phyloP scores from a whole-genome alignment of 2,888 invertebrate genomes.

The Epinotia demarniana region DNA sequence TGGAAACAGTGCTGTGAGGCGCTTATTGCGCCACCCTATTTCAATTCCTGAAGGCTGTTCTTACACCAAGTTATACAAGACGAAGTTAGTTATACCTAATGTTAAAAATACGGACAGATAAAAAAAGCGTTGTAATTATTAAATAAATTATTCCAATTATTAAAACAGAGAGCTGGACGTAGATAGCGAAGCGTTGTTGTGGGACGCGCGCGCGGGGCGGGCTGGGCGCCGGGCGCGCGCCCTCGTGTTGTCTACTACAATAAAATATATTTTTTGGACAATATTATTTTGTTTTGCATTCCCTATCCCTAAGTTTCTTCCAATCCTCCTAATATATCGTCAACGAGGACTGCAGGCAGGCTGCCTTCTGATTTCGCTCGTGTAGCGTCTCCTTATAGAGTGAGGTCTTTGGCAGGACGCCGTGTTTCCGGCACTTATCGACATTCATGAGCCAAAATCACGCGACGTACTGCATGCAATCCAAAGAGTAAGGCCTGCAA shows the following conservation, averaged over 20 bases:
- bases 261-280: conserved; percentile 85
- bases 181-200: conserved; percentile 83
- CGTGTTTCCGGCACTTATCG: no score
- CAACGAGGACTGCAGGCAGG: no score
- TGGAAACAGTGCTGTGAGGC: conserved; percentile 96
- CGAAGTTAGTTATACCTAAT: conserved; percentile 84
- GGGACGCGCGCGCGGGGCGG: conserved; percentile 81
- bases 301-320: background rate
- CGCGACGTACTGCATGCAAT: no score
- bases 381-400: no score
- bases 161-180: conserved; percentile 83
- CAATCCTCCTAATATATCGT: no score
- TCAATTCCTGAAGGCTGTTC: conserved; percentile 85
- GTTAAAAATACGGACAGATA: conserved; percentile 82
- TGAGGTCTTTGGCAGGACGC: no score
- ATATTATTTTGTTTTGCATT: conserved; percentile 60
- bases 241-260: conserved; percentile 84
- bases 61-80: conserved; percentile 85
- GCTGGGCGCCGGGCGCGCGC: conserved; percentile 81
- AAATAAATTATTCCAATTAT: conserved; percentile 86
- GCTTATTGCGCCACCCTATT: conserved; percentile 81
- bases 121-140: conserved; percentile 84
- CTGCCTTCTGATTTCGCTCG: no score
- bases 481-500: no score
- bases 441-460: no score